Conservation (phyloP, 30 jellyfish, hydroid and myxozoan species). For the Turritopsis rubra region DNA sequence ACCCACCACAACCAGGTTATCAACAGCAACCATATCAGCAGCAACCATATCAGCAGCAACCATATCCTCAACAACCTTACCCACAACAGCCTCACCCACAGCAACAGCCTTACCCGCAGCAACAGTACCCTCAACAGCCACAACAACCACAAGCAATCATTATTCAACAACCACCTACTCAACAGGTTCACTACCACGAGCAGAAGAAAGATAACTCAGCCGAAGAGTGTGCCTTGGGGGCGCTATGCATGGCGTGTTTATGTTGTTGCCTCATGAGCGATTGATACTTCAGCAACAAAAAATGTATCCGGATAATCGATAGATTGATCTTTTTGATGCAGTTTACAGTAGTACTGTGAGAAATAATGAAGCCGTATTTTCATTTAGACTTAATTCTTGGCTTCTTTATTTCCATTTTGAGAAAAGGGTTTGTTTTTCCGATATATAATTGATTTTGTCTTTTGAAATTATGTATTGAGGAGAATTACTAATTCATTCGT, state of each 20-base stretch:
- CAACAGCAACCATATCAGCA: background rate
- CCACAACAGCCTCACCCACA: slow-evolving; percentile 30
- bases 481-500: no score
- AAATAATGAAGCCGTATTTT: background rate
- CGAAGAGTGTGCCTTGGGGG: slow-evolving; percentile 93
- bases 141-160: slow-evolving; percentile 47
- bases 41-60: slow-evolving; percentile 14
- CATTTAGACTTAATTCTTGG: background rate
- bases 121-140: slow-evolving; percentile 16
- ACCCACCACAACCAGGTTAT: slow-evolving; percentile 10
- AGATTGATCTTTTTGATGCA: background rate
- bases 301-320: no score
- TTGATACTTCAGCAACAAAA: background rate
- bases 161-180: slow-evolving; percentile 61
- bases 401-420: no score
- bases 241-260: slow-evolving; percentile 88
- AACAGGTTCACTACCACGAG: slow-evolving; percentile 42
- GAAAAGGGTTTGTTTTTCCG: background rate
- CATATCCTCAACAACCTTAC: slow-evolving; percentile 30
- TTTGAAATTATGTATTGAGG: no score
- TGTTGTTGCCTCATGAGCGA: slow-evolving; percentile 86
- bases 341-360: background rate
- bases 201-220: slow-evolving; percentile 62
- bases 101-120: slow-evolving; percentile 22
- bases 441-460: background rate